Evolutionary conservation across 2,888 invertebrate species (phyloP).

Genomic region (Xestia c-nigrum): DNA sequence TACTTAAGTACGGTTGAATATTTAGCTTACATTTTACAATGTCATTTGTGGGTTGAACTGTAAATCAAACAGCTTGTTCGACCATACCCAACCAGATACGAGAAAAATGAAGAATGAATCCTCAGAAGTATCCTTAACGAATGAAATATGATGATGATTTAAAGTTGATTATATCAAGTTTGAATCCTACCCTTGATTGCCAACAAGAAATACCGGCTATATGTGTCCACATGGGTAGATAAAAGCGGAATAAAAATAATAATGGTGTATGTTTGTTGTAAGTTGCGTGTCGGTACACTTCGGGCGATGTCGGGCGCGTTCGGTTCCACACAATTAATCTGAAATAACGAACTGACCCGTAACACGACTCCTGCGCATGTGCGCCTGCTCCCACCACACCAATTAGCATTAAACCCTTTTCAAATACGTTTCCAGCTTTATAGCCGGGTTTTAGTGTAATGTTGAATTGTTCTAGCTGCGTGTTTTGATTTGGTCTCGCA

Average conservation of each 20-base stretch:
- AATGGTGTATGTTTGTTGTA: conserved; percentile 61
- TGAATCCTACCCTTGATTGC: not conserved
- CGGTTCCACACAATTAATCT: conserved; percentile 88
- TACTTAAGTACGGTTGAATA: not conserved
- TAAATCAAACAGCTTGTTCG: too few relatives aligned
- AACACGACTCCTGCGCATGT: conserved; percentile 85
- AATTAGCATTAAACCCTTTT: conserved; percentile 83
- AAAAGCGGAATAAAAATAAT: conserved; percentile 44
- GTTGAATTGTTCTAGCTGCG: conserved; percentile 52
- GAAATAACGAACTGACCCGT: conserved; percentile 87
- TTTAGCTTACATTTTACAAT: too few relatives aligned
- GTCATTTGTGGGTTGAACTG: too few relatives aligned
- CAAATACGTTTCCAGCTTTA: conserved; percentile 63
- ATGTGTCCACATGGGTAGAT: not conserved
- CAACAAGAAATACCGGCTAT: not conserved
- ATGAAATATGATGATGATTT: not conserved
- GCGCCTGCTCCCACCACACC: conserved; percentile 75
- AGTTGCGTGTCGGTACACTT: conserved; percentile 74
- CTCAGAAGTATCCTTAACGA: too few relatives aligned
- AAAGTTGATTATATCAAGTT: not conserved
- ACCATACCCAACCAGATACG: not conserved
- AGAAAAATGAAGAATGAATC: not conserved
- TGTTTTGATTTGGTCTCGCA: conserved; percentile 33
- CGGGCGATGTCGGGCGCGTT: conserved; percentile 85
- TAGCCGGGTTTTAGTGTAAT: conserved; percentile 53